Conservation (phyloP, 2,888 invertebrate species). For the Escarpia spicata region DNA sequence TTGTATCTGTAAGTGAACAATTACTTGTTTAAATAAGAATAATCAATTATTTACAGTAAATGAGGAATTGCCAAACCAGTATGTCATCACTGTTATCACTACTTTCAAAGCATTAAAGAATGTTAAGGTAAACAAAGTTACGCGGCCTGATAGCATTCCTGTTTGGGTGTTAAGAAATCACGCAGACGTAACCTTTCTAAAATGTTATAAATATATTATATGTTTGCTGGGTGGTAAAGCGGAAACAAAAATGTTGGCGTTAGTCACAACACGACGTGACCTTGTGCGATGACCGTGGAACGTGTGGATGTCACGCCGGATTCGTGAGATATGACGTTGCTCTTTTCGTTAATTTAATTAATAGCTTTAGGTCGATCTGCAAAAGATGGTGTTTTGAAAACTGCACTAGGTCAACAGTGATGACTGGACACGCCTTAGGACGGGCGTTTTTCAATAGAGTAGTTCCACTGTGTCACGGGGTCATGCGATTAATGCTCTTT, state of each 20-base stretch:
- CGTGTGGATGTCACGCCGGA: neutral
- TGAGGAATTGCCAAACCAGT: no score
- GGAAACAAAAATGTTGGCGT: neutral
- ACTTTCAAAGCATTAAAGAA: no score
- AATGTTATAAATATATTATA: neutral
- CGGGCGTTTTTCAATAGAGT: neutral
- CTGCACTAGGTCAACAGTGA: neutral
- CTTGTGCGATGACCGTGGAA: neutral
- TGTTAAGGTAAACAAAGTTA: no score
- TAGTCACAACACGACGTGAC: neutral
- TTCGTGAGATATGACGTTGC: neutral
- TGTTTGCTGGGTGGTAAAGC: neutral
- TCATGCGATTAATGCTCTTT: neutral
- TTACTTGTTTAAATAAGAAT: no score
- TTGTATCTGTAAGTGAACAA: no score
- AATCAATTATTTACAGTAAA: no score
- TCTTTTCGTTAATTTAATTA: neutral
- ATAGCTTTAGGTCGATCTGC: neutral
- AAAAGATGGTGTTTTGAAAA: neutral
- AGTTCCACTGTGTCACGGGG: neutral
- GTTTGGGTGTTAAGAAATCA: no score
- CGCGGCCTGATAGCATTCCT: no score
- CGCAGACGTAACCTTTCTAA: no score
- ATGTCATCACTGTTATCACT: no score
- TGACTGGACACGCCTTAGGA: neutral